These are phyloP conservation scores for Oncorhynchus mykiss DNA, from an alignment of 2,113 vertebrate species.

Conservation along the genomic window DNA sequence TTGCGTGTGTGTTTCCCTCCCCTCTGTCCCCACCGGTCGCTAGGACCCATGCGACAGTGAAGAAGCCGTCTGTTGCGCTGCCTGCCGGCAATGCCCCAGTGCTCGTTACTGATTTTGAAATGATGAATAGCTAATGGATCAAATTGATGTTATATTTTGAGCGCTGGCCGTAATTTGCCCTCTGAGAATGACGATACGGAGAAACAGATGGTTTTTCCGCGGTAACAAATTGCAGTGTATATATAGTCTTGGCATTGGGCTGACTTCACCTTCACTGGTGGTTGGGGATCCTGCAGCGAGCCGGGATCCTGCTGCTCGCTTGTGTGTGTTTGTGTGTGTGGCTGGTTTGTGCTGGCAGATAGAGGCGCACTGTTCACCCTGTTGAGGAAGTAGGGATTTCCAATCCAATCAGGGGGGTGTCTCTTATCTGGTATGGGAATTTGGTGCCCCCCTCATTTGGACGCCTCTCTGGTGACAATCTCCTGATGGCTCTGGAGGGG, in stretches of 20 bases:
- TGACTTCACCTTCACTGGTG: conserved; percentile 70
- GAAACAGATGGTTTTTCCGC: conserved; percentile 85
- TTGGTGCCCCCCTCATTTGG: neutral
- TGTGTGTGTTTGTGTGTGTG: neutral
- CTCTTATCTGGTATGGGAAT: too few species aligned
- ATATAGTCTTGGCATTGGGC: conserved; percentile 74
- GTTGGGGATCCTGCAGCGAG: conserved; percentile 8
- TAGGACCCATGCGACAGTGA: neutral
- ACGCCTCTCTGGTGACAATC: neutral
- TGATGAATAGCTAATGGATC: conserved; percentile 91
- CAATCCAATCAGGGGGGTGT: too few species aligned
- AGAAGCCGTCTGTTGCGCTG: conserved; percentile 79
- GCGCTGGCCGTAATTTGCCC: conserved; percentile 86
- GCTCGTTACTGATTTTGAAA: conserved; percentile 89
- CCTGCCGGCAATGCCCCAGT: conserved; percentile 82
- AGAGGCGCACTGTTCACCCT: neutral
- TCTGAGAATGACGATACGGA: conserved; percentile 83
- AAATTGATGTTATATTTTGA: conserved; percentile 93
- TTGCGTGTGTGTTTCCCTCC: conserved; percentile 23
- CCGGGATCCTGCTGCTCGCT: neutral
- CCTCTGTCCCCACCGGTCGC: neutral
- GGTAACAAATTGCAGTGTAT: conserved; percentile 86
- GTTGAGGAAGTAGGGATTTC: neutral
- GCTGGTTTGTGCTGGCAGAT: neutral
- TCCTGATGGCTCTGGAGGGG: too few species aligned